Evolutionary conservation across 2,113 vertebrate species (phyloP).

Genomic region (Gulo gulo): DNA sequence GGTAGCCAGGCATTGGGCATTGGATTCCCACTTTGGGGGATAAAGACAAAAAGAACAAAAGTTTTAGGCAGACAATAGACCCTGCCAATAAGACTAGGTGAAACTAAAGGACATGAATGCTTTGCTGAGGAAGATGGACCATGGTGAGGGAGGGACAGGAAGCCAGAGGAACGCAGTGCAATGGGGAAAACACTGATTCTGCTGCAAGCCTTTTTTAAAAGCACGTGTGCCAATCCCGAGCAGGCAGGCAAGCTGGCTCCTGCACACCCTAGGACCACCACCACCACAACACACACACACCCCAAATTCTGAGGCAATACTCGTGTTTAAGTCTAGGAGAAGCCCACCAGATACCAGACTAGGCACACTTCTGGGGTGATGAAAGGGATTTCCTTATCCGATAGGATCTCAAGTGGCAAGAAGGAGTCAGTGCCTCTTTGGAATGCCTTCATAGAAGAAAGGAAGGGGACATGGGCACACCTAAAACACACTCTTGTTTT

Average conservation of each 20-base stretch:
- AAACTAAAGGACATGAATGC: conserved; percentile 68
- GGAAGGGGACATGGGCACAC: background rate
- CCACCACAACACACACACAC: background rate
- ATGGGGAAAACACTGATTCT: conserved; percentile 67
- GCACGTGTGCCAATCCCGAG: background rate
- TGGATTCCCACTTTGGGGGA: conserved; percentile 47
- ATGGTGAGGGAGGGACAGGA: background rate
- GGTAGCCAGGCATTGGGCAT: background rate
- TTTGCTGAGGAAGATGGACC: conserved; percentile 64
- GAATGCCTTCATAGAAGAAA: background rate
- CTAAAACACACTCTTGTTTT: background rate
- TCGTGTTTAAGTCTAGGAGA: background rate
- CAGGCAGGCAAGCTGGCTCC: background rate
- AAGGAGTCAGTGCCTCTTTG: background rate
- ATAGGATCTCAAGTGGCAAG: background rate
- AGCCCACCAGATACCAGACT: background rate
- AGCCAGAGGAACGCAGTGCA: conserved; percentile 27
- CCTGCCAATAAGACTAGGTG: conserved; percentile 78
- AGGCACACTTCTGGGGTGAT: background rate
- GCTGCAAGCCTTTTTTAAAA: background rate
- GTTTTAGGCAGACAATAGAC: conserved; percentile 69
- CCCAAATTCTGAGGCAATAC: background rate
- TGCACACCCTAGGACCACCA: background rate
- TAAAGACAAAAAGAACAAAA: conserved; percentile 70
- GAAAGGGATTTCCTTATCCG: background rate